Evolutionary conservation across 1,140 invertebrate genomes (phyloP), one percentile per base, ranked within the genome.

Genomic region (Drosophila lacteicornis): DNA sequence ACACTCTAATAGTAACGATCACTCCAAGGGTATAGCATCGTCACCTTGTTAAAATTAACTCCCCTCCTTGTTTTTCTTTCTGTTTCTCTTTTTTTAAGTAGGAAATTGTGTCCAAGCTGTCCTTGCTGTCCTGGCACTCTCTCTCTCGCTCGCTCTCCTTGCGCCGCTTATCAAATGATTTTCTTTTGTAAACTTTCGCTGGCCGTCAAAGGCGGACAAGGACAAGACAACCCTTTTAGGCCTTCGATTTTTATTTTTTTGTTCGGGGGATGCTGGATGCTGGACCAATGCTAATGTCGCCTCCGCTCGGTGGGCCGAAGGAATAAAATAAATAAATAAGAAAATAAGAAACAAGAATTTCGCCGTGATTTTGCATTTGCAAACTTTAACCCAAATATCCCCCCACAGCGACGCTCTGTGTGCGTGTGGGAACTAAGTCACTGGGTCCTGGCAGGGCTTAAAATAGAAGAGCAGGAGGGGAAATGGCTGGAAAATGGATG

Each of bases 31-130:
- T 22, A 55, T 55, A 1, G 17, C 15, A 22, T 22, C 6, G 17
- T 55, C 33, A 15, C 17, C 12, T 9, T 15, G 6, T 0, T 1
- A 4, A 19, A 36, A 0, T 0, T 4, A 38, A 17, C 15, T 53
- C 19, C 7, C n/a, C 19, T 36, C 7, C 30, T 13, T 17, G 30
- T 19, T 55, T 38, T 53, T 19, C n/a, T 19, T 53, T 38, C 12
- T 13, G 27, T 53, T 51, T 65, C 53, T 42, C 58, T 57, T 84
- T 87, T 87, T 87, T 87, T 84, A 87, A 87, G 84, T 87, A 88
- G 84, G 84, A 87, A 87, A 87, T 87, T 88, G 84, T 88, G 84
- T 87, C 84, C 84, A 63, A 87, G 82, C 69, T 79, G 65, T 79
- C 63, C 50, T 36, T 19, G 50, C 30, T 68, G 36, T 67, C 13